A percentile compares a stretch with the other conserved stretches of the same genome.
Conservation (phyloP, 1,140 invertebrate species). For the Drosophila sproati region DNA sequence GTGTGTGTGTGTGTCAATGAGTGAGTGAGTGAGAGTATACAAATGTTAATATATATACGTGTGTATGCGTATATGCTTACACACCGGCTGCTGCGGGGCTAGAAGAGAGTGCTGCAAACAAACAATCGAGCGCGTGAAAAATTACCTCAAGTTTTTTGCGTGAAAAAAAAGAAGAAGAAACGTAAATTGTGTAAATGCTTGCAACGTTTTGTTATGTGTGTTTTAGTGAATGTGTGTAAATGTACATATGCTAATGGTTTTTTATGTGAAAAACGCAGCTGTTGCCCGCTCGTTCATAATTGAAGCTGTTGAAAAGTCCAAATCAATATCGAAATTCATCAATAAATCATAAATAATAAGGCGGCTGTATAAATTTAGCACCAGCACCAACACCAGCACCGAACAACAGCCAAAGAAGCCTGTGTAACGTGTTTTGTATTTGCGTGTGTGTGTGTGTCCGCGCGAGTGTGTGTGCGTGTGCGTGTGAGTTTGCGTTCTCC, state of each 20-base stretch:
- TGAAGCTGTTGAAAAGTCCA: conserved; percentile 45
- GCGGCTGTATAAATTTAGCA: conserved; percentile 36
- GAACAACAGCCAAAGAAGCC: conserved; percentile 34
- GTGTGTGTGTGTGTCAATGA: conserved; percentile 14
- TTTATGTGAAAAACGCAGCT: conserved; percentile 66
- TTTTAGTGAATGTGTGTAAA: conserved; percentile 1
- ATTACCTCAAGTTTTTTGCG: conserved; percentile 18
- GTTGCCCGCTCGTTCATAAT: conserved; percentile 44
- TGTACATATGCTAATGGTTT: conserved; percentile 10
- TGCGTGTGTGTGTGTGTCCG: conserved; percentile 7
- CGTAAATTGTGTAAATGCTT: conserved; percentile 20
- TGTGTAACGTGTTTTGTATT: conserved; percentile 70
- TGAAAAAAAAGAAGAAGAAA: conserved; percentile 17
- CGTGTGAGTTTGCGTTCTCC: conserved; percentile 7
- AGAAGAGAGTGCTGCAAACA: conserved; percentile 30
- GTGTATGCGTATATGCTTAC: conserved; percentile 16
- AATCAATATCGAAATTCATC: conserved; percentile 68
- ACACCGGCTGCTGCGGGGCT: conserved; percentile 24
- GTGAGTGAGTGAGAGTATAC: conserved; percentile 13
- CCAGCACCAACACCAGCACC: conserved; percentile 21
- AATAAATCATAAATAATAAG: conserved; percentile 67
- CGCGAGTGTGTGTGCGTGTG: conserved; percentile 8
- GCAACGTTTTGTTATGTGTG: conserved; percentile 15
- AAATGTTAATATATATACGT: conserved; percentile 42
- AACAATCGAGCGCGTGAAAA: conserved; percentile 39